A percentile compares a stretch with the other conserved stretches of the same genome.
phyloP scores from a whole-genome alignment of 2,888 invertebrate genomes.

The Lasius fuliginosus region DNA sequence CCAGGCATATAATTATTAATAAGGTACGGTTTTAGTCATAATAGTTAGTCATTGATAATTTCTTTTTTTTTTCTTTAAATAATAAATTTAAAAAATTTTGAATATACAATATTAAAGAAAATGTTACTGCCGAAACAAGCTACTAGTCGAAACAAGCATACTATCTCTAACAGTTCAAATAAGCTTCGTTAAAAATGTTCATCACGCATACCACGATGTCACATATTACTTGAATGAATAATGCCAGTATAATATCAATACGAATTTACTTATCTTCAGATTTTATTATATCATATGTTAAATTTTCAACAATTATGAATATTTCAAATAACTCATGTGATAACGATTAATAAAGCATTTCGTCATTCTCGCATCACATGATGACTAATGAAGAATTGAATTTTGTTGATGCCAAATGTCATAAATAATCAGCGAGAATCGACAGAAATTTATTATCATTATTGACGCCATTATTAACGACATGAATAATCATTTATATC shows the following conservation, averaged over 20 bases:
- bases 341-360: constrained; percentile 57
- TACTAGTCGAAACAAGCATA: background rate
- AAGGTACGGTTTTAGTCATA: background rate
- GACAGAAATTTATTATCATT: constrained; percentile 56
- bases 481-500: constrained; percentile 37
- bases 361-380: constrained; percentile 34
- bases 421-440: constrained; percentile 54
- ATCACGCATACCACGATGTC: constrained; percentile 5
- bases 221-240: constrained; percentile 50
- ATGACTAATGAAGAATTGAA: constrained; percentile 13
- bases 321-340: constrained; percentile 44
- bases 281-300: constrained; percentile 58
- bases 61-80: background rate
- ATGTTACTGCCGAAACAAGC: background rate
- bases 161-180: background rate
- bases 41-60: background rate
- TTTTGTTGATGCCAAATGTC: constrained; percentile 35
- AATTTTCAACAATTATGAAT: constrained; percentile 54
- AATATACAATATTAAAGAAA: background rate
- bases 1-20: constrained; percentile 8
- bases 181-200: constrained; percentile 14
- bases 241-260: background rate
- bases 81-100: background rate
- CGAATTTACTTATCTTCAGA: constrained; percentile 57
- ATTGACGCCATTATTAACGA: constrained; percentile 6